phyloP scores from a whole-genome alignment of 2,797 vertebrate genomes.

The Pangasius sanitwongsei region DNA sequence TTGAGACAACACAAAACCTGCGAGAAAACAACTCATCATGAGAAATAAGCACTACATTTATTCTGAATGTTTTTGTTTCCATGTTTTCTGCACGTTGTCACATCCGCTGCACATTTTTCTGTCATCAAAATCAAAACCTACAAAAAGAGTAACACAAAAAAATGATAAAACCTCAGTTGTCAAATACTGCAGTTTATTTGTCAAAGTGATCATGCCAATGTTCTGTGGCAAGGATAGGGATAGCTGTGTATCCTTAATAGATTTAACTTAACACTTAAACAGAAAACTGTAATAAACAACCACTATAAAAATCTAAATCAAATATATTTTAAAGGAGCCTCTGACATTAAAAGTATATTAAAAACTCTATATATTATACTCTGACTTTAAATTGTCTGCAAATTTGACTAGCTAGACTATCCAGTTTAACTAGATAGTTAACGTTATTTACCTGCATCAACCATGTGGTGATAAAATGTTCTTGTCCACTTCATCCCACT shows the following conservation, averaged over 20 bases:
- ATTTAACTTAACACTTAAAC: too few relatives aligned
- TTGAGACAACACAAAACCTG: background rate
- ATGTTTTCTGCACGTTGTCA: background rate
- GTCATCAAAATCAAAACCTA: background rate
- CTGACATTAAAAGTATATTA: background rate
- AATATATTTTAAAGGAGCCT: background rate
- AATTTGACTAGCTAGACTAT: background rate
- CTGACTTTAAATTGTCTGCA: background rate
- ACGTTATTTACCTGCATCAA: background rate
- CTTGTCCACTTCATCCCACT: background rate
- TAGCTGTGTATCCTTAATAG: background rate
- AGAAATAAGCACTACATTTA: background rate
- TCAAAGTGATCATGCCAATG: background rate
- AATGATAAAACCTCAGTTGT: too few relatives aligned
- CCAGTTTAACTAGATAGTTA: background rate
- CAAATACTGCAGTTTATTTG: background rate
- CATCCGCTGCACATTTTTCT: background rate
- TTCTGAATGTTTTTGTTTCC: background rate
- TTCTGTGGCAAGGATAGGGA: background rate
- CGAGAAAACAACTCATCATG: background rate
- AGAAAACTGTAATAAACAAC: background rate
- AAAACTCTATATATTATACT: background rate
- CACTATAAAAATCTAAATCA: background rate
- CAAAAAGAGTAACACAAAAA: background rate
- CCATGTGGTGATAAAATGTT: background rate